Evolutionary conservation across 2,888 invertebrate genomes (phyloP), one percentile per base, ranked within the genome.

Genomic region (Limnephilus rhombicus): DNA sequence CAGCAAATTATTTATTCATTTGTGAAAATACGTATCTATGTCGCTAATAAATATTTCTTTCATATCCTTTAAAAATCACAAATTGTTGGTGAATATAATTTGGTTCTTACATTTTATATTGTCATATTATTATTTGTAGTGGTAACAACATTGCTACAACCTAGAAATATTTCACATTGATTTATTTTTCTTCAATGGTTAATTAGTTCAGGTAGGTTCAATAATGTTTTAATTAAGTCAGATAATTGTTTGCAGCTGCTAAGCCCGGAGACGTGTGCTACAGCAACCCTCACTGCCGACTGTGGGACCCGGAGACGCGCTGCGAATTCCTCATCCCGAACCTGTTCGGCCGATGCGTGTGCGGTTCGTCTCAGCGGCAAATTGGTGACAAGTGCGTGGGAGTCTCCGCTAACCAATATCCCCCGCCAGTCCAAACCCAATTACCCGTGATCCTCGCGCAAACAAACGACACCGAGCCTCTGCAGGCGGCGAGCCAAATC

Each of bases 281-380:
- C 95, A 98, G 98, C 94, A 98, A 98, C 95, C 98, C 98, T 93
- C 99, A 99, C 95, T 99, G 99, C 95, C 97, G 97, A 93, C 96
- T 98, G 94, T 98, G 98, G 97, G 98, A 98, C 94, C 97, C 96
- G 93, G 97, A 98, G 94, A 98, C 98, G 94, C 98, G 98, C 94
- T 99, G 99, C 94, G 98, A 98, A 95, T 99, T 98, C 95, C 97
- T 98, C 90, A 98, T 99, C 94, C 98, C 98, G 49, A 98, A 98
- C 95, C 97, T 99, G 18, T 98, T 98, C 94, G 99, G 99, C 88
- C 97, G 98, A 94, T 99, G 99, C 94, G 97, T 98, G 93, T 99
- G 99, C 95, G 97, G 97, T 94, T 95, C 97, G 15, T 97, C 97
- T 82, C 96, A 97, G 94, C 96, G 96, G 93, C 97, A 97, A 95